Evolutionary conservation across 2,797 vertebrate species (phyloP), one percentile per base, ranked within the genome.

Genomic region (Anableps anableps): DNA sequence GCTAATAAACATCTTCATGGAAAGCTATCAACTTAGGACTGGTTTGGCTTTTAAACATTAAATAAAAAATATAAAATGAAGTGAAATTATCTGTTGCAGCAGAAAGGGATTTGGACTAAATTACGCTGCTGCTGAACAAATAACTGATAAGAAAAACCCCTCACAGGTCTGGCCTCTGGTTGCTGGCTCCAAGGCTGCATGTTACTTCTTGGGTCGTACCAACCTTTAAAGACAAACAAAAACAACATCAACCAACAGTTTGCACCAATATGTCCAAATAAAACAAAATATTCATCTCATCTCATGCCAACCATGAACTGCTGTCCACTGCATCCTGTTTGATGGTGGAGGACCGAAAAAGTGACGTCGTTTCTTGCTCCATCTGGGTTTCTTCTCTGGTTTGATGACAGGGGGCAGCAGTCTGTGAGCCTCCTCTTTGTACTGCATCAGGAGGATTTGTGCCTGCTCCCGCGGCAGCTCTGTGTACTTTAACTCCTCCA

Each of bases 401-500:
- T 95, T 96, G 66, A 95, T 91, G 0, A 95, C 88, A 0, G 96
- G 91, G 1, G 97, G 97, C 48, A 98, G 95, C 74, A 97, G 93
- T 48, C 95, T 96, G 51, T 92, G 93, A 0, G 97, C 97, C 83
- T 97, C 93, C 8, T 96, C 96, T 85, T 96, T 96, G 77, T 96
- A 97, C 29, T 94, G 93, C n/a, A 92, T 94, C 85, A 98, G 94
- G 83, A 98, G 88, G 13, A 84, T 89, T 81, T 96, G 95, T 0
- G 96, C 96, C 72, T 96, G 93, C 13, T 97, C 95, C 81, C 92
- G 95, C 29, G 94, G 88, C 79, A 98, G 95, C 88, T 97, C 98
- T 0, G 95, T 92, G 1, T 96, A 98, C 14, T 94, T 90, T 83
- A 99, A 92, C 85, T 98, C 97, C 58, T 98, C 97, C 84, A 97